Base-by-base conservation (phyloP, 2,113 vertebrate species). In the Patagioenas fasciata region DNA sequence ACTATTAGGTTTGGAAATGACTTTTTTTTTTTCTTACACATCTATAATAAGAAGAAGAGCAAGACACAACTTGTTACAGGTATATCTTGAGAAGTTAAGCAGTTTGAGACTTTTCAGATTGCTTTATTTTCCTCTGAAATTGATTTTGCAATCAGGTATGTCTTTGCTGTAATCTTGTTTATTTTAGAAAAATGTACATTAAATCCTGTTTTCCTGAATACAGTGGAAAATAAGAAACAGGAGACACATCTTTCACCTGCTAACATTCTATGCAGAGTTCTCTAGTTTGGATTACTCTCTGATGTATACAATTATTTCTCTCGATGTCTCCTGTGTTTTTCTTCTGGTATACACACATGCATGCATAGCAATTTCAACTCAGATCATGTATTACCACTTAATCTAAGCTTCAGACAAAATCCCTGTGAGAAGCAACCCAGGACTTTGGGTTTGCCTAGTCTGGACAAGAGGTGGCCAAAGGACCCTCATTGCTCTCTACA, bases 21-120 rank as follows among this genome's bases (percentile, higher is more conserved):
- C 11, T 24, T 65, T 71, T 54, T 75, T 54, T 75, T 93, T 96
- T 91, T 51, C 83, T 87, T 95, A 66, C 2, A 26, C 53, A 62
- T 85, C 80, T 96, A 54, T 94, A 94, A 66, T 48, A 93, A 88
- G 54, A 88, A 71, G 36, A 91, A 85, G 82, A 82, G 61, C 81
- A 93, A 95, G 80, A 82, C 58, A 75, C 36, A 58, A 80, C 75
- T 91, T 51, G 9, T 8, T 58, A 70, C 40, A 48, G 28, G 31
- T 62, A 62, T 44, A 85, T 23, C 28, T 71, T 82, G 62, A 93
- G 71, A 89, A 91, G 61, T 54, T 88, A 80, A 87, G 62, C 53
- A 80, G 23, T 88, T 91, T 69, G 78, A 87, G 54, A 87, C 74
- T 79, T 87, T 81, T 79, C 73, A 89, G 86, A 74, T 57, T 95